phyloP scores from a whole-genome alignment of 1,140 invertebrate genomes.

The Piezodorus guildinii region DNA sequence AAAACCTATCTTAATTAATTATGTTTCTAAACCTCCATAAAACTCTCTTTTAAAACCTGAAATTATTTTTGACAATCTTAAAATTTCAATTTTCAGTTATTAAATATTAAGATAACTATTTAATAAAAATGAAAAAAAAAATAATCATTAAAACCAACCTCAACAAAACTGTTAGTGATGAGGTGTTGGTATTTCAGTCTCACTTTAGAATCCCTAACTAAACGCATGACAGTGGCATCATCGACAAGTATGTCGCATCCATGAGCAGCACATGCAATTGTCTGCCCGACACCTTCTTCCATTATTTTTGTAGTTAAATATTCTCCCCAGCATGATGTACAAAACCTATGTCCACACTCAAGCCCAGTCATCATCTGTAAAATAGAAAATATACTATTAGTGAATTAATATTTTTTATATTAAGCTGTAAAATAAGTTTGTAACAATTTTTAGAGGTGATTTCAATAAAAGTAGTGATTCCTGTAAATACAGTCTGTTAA shows the following conservation, averaged over 20 bases:
- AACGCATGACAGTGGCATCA: conserved; percentile 88
- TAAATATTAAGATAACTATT: no score
- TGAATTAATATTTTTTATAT: background rate
- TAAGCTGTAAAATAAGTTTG: no score
- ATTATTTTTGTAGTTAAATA: conserved; percentile 98
- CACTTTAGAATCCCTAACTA: conserved; percentile 84
- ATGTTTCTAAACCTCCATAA: no score
- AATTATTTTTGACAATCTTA: no score
- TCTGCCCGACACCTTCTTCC: conserved; percentile 91
- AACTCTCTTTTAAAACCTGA: no score
- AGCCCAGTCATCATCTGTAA: conserved; percentile 88
- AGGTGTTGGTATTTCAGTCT: conserved; percentile 95
- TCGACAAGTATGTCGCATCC: conserved; percentile 90
- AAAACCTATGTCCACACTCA: conserved; percentile 94
- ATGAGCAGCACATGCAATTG: conserved; percentile 89
- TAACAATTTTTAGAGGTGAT: no score
- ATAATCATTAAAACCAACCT: conserved; percentile 44
- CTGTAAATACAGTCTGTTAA: no score
- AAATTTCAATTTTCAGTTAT: no score
- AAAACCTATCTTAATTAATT: no score
- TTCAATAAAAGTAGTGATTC: no score
- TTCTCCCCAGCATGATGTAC: conserved; percentile 87
- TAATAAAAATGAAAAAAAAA: background rate
- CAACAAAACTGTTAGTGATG: conserved; percentile 97
- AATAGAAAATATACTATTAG: no score